Evolutionary conservation across 2,113 vertebrate species (phyloP), one percentile per base, ranked within the genome.

Genomic region (human (Homo sapiens)): DNA sequence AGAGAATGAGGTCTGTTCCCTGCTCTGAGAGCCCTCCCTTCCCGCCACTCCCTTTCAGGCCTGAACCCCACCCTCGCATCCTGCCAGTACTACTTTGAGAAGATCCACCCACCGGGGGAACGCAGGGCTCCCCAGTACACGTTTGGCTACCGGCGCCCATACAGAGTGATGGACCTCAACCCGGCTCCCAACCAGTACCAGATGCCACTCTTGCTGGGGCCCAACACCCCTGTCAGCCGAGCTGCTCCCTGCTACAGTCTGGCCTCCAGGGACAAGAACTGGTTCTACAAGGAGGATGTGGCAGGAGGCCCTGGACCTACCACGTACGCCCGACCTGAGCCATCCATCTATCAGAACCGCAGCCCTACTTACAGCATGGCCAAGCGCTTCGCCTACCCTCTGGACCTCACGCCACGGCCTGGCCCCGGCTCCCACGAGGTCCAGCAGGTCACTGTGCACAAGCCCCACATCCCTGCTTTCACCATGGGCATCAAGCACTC

Each of bases 401-500:
- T 68, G 87, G 98, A 97, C 66, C 95, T 64, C 72, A 98, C 61
- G 0, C 61, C 40, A 0, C 78, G 76, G 11, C 98, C 98, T 0
- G 97, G 98, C 6, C 98, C 98, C 0, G 98, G 95, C 17, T 93
- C 97, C 64, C 95, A 98, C 1, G 27, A 97, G 0, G 45, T 93
- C 2, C 95, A 97, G 55, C 23, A 14, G 22, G 97, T 98, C 70
- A 97, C 66, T 0, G 2, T 52, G 9, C 97, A 98, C 73, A 98
- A 98, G 52, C 97, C 97, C 50, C 45, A 80, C 1, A 5, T 43
- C 0, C 98, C 98, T 0, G 92, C 97, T 6, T 98, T 98, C 96
- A 96, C 89, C 55, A 96, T 98, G 92, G 98, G 98, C 3, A 12
- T 94, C 85, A 98, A 95, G n/a, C 98, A 98, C 93, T 98, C 98